Base-by-base conservation (phyloP, 2,797 vertebrate species). In the Echeneis naucrates region DNA sequence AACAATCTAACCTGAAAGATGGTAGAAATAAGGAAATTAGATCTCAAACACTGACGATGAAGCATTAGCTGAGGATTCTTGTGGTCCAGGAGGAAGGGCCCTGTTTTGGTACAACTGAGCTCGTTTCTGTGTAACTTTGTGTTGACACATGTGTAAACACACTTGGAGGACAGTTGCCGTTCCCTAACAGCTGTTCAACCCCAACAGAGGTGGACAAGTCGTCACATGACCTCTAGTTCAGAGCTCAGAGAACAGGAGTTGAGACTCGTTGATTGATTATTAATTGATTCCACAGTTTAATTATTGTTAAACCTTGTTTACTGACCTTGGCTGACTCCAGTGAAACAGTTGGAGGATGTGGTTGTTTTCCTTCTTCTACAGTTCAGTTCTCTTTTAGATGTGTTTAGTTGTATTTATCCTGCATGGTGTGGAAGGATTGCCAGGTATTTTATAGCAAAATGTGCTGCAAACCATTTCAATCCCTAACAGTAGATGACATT, bases 81-180 rank as follows among this genome's bases (percentile, higher is more conserved):
- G 44, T 27, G 44, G 50, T 16, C 8, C 32, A 13, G 69, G 53
- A 73, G 66, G 61, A 77, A 60, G 70, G 60, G 55, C 72, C 77
- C 78, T 63, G 82, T 61, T 71, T 35, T 38, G 62, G 54, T 57
- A 58, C 53, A 48, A 32, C 21, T 37, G 65, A 81, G 78, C 45
- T 66, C 72, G 38, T 77, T 38, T 80, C 76, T 51, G 63, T 51
- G 69, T 72, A 78, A 72, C 4, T 54, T 37, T 51, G 61, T 90
- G 88, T 91, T 91, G 92, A 91, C 75, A 59, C 55, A 17, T 44
- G 63, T 68, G 42, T 92, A 93, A 92, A 92, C 90, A 92, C 65
- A 75, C 78, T 85, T 37, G 53, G 55, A 68, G 71, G 61, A 68
- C 40, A 30, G 68, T 59, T 35, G 55, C 69, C 68, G 38, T 59